Conservation (phyloP, 2,888 invertebrate genomes). For the Macaria liturata region DNA sequence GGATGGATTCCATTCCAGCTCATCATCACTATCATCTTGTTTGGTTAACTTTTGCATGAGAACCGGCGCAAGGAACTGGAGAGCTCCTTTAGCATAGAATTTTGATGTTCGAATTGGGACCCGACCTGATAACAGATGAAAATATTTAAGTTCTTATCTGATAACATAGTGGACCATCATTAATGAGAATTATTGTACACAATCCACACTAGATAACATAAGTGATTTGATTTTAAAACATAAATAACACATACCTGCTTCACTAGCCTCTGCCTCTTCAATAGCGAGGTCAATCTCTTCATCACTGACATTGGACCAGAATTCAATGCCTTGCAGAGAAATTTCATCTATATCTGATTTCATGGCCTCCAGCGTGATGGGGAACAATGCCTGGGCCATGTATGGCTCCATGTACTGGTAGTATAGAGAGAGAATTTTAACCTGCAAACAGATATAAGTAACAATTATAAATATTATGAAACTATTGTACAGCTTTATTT, state of each 20-base stretch:
- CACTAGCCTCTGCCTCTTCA: constrained; percentile 96
- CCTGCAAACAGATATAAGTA: constrained; percentile 52
- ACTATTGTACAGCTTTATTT: too few species aligned
- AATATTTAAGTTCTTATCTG: constrained; percentile 1
- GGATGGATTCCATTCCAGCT: constrained; percentile 99
- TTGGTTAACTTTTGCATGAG: constrained; percentile 97
- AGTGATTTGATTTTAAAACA: neutral
- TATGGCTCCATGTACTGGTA: constrained; percentile 99
- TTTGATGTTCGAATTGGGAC: constrained; percentile 96
- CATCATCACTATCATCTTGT: constrained; percentile 98
- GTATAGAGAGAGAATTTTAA: constrained; percentile 98
- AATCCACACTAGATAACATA: neutral
- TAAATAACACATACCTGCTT: constrained; percentile 83
- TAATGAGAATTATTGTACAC: neutral
- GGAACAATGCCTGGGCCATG: constrained; percentile 98
- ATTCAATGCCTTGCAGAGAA: constrained; percentile 99
- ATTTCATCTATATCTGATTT: constrained; percentile 98
- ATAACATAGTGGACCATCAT: constrained; percentile 1
- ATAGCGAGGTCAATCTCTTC: constrained; percentile 98
- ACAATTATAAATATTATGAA: too few species aligned
- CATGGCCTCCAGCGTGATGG: constrained; percentile 99
- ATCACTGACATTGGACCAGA: constrained; percentile 99
- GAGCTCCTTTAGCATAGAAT: constrained; percentile 99
- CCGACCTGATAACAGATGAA: constrained; percentile 82
- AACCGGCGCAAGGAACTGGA: constrained; percentile 97